Base-by-base conservation (phyloP, 2,797 vertebrate species). In the Betta splendens region DNA sequence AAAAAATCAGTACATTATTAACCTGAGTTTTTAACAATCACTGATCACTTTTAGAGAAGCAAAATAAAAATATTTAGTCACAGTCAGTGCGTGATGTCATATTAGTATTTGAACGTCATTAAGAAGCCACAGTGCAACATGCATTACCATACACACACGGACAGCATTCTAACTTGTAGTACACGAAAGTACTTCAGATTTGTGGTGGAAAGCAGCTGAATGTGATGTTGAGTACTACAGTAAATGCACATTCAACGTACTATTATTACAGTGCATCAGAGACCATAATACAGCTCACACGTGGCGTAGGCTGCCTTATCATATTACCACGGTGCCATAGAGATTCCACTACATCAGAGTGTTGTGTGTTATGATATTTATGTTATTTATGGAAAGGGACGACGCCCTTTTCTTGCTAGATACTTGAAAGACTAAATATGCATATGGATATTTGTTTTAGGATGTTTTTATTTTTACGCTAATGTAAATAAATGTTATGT, bases 361-460 rank as follows among this genome's bases (percentile, higher is more conserved):
- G 66, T 22, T 68, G 38, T 73, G 60, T 74, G 37, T 60, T 10
- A 46, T 69, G 25, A 60, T 83, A 69, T 83, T 80, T 82, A 63
- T 70, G 54, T 59, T 81, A 77, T 86, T 82, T 83, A 72, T 72
- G 46, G 54, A 73, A 64, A 72, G 45, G 57, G 25, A 68, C 26
- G 59, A 66, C 64, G 33, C 49, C 35, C 42, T 68, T 62, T 77
- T 37, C 29, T 52, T 46, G 55, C 81, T 2, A 69, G 28, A 77
- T 74, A 76, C 77, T 78, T 84, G 73, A 83, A 83, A 68, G 52
- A 69, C 23, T 45, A 40, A 61, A 73, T 67, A 72, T 66, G 35
- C 23, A 51, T 52, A 43, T 48, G 29, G 29, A 4, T 52, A 7
- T 61, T 60, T 44, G 25, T 52, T 72, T 60, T 61, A 36, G 33